Base-by-base conservation (phyloP, 2,797 vertebrate species). In the Brotogeris chrysoptera region DNA sequence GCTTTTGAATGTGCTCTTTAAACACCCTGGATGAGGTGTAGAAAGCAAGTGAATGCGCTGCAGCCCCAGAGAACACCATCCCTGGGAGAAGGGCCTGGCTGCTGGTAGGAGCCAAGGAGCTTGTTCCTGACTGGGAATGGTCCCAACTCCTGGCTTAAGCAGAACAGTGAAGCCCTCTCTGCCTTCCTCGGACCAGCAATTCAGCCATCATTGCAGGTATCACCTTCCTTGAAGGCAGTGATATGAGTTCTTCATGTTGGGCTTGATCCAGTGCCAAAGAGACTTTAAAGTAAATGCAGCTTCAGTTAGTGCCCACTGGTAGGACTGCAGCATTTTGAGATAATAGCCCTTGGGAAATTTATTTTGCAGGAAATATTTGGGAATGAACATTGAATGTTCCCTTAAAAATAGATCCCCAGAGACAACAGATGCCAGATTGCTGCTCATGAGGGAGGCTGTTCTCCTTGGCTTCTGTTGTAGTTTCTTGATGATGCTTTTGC, bases 401-500 rank as follows among this genome's bases (percentile, higher is more conserved):
- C 60, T 91, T 86, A 88, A 92, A 93, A 93, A 86, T 79, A 96
- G 66, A 72, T 90, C 73, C 46, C 73, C 38, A 14, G 91, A 90
- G 92, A 92, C 80, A 78, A 61, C 76, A 93, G 91, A 83, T 94
- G 91, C 90, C 90, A 90, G 86, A 63, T 86, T 88, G 90, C 74
- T 81, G 73, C 83, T 93, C 83, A 21, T 44, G 82, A 66, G 87
- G 73, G 74, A 73, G 86, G 66, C 92, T 84, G 43, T 52, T 88
- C 88, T 92, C 63, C 41, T 83, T 80, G 61, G 47, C 90, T 93
- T 64, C 80, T 70, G 6, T 46, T 71, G 88, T 59, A 60, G 88
- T 70, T 96, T 91, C 90, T 88, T 84, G 85, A 84, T 82, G 90
- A 90, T 91, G 82, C 73, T 91, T 93, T 88, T 86, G 87, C 90